Evolutionary conservation across 2,888 invertebrate species (phyloP), one percentile per base, ranked within the genome.

Genomic region (Oligia strigilis): DNA sequence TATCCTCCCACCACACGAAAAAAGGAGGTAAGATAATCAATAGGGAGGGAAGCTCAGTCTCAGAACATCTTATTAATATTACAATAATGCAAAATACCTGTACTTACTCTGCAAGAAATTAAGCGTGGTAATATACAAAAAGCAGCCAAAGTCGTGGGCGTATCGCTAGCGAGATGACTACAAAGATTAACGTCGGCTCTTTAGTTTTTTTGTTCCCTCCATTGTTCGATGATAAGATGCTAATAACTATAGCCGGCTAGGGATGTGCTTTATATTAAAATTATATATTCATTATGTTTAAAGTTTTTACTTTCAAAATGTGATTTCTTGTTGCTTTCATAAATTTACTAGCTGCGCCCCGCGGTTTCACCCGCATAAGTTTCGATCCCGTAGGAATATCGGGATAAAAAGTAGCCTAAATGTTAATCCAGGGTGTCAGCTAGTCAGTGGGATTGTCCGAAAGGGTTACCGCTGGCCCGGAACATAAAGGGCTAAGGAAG

Each of bases 221-320:
- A 92, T 92, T 92, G 92, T 92, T 91, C 88, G 83, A 80, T 89
- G 90, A 91, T 91, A 90, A 89, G 88, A 87, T 88, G 85, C 83
- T 90, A 90, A 91, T 91, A 90, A 90, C 87, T 86, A 85, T 70
- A 75, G 71, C 60, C 60, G 17, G 19, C 11, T 87, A 93, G 90
- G 93, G 92, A 70, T 92, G 90, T 72, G 4, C 23, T 46, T 5
- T 69, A n/a, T 14, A 17, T 46, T 23, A 23, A 17, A 69, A 49
- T 17, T 0, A 17, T 55, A 9, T 23, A 17, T 36, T 23, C 4
- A 71, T 36, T 36, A 23, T n/a, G 14, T 36, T 49, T 46, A 17
- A 11, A 11, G 29, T 19, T 69, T 46, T 67, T 43, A 2, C 4
- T n/a, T 13, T 29, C 11, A 19, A 11, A 43, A 19, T 69, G 11